Conservation (phyloP, 1,140 invertebrate genomes). For the Schmidtea mediterranea region DNA sequence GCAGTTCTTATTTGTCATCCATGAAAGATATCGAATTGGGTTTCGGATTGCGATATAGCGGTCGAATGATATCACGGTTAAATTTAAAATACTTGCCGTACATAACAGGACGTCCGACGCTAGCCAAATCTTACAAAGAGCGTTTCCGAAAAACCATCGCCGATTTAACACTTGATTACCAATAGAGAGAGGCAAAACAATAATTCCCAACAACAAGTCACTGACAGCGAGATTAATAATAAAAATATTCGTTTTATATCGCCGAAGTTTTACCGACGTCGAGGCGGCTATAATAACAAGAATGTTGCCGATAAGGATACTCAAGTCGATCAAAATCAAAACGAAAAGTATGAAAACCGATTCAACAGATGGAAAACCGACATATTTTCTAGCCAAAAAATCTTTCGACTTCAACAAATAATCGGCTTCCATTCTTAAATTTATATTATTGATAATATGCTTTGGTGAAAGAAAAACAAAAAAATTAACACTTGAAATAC, state of each 20-base stretch:
- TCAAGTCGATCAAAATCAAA: constrained; percentile 32
- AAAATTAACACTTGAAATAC: no score
- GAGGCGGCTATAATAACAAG: constrained; percentile 55
- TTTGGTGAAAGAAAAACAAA: no score
- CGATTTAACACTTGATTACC: constrained; percentile 14
- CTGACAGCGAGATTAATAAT: constrained; percentile 71
- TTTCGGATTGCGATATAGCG: constrained; percentile 25
- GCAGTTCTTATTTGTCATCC: constrained; percentile 32
- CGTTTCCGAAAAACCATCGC: constrained; percentile 21
- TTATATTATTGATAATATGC: no score
- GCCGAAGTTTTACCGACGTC: constrained; percentile 47
- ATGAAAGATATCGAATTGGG: constrained; percentile 18
- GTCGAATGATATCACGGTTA: constrained; percentile 28
- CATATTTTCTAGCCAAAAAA: no score
- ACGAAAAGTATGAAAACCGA: constrained; percentile 11
- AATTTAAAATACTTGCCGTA: constrained; percentile 27
- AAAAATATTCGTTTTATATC: constrained; percentile 74
- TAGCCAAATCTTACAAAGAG: constrained; percentile 26
- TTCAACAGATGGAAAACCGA: neutral
- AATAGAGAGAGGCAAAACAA: constrained; percentile 26
- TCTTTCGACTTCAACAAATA: no score
- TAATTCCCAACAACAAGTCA: constrained; percentile 40
- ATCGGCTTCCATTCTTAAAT: no score
- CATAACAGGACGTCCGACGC: constrained; percentile 26
- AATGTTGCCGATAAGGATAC: constrained; percentile 57